Conservation (phyloP, 2,113 vertebrate species). For the Ictidomys tridecemlineatus region DNA sequence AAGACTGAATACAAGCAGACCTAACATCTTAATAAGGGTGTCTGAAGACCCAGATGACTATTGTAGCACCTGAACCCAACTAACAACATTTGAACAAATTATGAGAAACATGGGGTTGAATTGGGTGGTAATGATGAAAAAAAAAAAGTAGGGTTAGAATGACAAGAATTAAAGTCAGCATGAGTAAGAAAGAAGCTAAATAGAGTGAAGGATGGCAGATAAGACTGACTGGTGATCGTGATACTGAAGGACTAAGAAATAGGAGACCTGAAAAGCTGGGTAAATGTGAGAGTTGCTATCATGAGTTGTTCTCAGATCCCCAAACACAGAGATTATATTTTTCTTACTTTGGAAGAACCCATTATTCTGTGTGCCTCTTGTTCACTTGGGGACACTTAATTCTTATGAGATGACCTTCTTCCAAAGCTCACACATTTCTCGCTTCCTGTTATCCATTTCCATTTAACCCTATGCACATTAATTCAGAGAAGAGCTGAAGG, state of each 20-base stretch:
- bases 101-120: not conserved
- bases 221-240: not conserved
- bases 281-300: not conserved
- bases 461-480: fast-evolving
- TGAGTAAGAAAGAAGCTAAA: not conserved
- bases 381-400: not conserved
- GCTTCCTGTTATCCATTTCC: not conserved
- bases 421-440: not conserved
- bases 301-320: not conserved
- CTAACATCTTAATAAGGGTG: not conserved
- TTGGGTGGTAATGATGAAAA: not conserved
- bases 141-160: not conserved
- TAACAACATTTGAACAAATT: not conserved
- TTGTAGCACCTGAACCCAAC: not conserved
- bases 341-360: not conserved
- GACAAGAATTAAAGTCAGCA: not conserved
- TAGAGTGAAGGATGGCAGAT: not conserved
- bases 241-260: not conserved
- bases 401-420: not conserved
- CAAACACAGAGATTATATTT: not conserved
- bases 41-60: not conserved
- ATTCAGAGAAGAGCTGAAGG: not conserved
- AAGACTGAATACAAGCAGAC: not conserved
- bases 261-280: not conserved
- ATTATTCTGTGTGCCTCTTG: not conserved